Evolutionary conservation across 2,797 vertebrate species (phyloP).

Genomic region (Gymnopithys bicolor): DNA sequence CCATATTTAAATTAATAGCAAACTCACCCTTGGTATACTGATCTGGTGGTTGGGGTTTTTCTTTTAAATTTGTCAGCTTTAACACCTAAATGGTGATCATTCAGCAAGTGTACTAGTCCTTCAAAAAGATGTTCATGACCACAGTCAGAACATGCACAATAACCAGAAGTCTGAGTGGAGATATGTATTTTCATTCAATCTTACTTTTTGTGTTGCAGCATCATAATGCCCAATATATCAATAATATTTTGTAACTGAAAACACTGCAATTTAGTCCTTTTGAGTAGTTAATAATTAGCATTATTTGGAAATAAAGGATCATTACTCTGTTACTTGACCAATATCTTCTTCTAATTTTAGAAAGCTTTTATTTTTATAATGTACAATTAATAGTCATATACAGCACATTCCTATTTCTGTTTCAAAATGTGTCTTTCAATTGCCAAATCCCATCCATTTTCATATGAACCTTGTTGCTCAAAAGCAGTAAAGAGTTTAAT

Average conservation of each 20-base stretch:
- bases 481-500: background rate
- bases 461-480: background rate
- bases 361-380: background rate
- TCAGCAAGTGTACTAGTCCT: background rate
- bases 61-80: background rate
- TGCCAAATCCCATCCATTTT: background rate
- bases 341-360: background rate
- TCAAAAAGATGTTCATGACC: background rate
- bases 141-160: background rate
- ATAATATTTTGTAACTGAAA: background rate
- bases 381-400: background rate
- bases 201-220: background rate
- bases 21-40: conserved; percentile 46
- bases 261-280: background rate
- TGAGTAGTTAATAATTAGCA: background rate
- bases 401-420: background rate
- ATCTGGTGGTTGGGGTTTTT: background rate
- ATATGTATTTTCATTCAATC: background rate
- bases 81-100: background rate
- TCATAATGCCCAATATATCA: background rate
- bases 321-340: background rate
- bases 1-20: conserved; percentile 71
- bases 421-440: background rate
- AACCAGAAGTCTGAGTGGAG: background rate
- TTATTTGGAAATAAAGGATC: background rate